phyloP scores from a whole-genome alignment of 2,113 vertebrate species.

The Trematomus loennbergii region DNA sequence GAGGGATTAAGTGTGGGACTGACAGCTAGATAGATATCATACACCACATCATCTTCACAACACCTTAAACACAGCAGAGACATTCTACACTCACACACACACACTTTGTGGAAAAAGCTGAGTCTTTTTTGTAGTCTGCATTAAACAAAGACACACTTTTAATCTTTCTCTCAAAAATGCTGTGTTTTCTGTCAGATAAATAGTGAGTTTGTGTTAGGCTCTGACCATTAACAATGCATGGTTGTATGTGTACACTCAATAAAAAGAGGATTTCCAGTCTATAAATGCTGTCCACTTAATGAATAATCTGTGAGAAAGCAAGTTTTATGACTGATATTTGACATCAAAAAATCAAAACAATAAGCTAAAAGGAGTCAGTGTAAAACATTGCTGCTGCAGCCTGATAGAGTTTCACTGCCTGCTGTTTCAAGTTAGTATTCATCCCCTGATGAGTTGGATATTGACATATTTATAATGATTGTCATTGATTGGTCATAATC shows the following conservation, averaged over 20 bases:
- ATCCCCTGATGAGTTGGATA: conserved; percentile 15
- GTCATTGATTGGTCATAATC: conserved; percentile 4
- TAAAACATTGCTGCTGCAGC: not conserved
- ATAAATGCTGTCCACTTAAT: conserved; percentile 8
- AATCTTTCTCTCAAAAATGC: conserved; percentile 2
- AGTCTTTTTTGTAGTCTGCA: not conserved
- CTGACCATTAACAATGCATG: conserved; percentile 61
- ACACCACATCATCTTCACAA: conserved; percentile 54
- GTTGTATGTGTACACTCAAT: conserved; percentile 21
- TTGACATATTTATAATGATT: not conserved
- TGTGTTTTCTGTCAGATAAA: conserved; percentile 29
- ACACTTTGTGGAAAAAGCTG: not conserved
- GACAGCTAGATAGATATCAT: conserved; percentile 67
- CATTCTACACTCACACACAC: not conserved
- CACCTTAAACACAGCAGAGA: conserved; percentile 44
- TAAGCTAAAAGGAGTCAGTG: not conserved
- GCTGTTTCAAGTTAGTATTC: not conserved
- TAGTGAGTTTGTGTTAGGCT: conserved; percentile 41
- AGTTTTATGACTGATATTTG: conserved; percentile 19
- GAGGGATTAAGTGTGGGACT: conserved; percentile 67
- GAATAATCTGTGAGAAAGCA: conserved; percentile 19
- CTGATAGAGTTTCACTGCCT: not conserved
- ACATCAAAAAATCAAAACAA: not conserved
- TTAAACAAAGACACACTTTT: conserved; percentile 1
- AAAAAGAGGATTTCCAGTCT: conserved; percentile 15